Percentiles rank a stretch among this genome's conserved stretches.
Evolutionary conservation across 2,113 vertebrate genomes (phyloP).

Genomic region (Cercocebus atys): DNA sequence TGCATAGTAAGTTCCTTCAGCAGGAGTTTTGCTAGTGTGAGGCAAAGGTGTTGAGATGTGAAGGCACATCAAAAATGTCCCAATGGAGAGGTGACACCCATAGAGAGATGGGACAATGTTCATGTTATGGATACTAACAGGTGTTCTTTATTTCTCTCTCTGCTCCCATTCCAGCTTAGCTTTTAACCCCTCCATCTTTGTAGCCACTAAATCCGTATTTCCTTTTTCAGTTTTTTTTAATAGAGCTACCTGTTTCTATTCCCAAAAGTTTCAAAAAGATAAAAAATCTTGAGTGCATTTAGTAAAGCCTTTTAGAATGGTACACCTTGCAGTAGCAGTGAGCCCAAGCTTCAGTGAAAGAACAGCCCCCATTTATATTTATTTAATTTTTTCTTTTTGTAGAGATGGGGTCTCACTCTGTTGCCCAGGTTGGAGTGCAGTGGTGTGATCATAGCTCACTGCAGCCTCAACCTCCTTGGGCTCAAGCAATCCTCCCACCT

Average conservation of each 20-base stretch:
- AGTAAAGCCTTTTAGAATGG: neutral
- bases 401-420: neutral
- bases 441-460: neutral
- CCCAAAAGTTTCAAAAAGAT: neutral
- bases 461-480: neutral
- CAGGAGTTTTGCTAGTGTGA: neutral
- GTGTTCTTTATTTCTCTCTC: neutral
- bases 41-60: neutral
- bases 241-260: neutral
- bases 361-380: neutral
- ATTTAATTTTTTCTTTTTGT: neutral
- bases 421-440: neutral
- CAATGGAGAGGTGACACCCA: neutral
- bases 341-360: neutral
- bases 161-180: neutral
- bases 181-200: neutral
- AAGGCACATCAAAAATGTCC: neutral
- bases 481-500: neutral
- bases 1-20: neutral
- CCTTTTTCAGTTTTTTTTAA: neutral
- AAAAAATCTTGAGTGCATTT: neutral
- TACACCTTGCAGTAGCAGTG: rapidly evolving
- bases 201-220: neutral
- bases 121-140: neutral
- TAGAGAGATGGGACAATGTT: neutral